phyloP scores from a whole-genome alignment of 2,113 vertebrate genomes.

The Engystomops pustulosus region DNA sequence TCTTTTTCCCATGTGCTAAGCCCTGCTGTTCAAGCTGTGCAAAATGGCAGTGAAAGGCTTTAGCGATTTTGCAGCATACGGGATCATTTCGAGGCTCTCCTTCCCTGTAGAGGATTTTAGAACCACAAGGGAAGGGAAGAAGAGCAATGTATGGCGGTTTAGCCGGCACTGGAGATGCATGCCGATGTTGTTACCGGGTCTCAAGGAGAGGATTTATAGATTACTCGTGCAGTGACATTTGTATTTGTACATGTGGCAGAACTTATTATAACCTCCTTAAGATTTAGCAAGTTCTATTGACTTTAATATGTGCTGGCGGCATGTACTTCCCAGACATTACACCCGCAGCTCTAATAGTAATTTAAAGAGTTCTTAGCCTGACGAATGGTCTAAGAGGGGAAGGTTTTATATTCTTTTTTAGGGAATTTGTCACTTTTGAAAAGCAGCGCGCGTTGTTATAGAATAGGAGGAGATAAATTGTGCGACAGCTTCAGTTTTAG shows the following conservation, averaged over 20 bases:
- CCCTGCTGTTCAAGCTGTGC: conserved; percentile 14
- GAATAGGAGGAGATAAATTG: too few relatives aligned
- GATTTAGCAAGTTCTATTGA: background rate
- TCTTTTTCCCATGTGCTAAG: background rate
- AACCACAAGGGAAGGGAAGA: background rate
- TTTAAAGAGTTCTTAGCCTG: background rate
- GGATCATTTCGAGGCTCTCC: background rate
- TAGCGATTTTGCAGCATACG: conserved; percentile 2
- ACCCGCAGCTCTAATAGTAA: background rate
- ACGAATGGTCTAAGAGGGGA: background rate
- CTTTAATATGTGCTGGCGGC: background rate
- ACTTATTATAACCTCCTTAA: background rate
- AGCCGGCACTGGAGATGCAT: background rate
- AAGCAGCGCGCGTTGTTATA: too few relatives aligned
- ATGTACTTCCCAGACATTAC: background rate
- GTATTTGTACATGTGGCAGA: background rate
- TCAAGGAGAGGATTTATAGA: background rate
- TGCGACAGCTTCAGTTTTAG: too few relatives aligned
- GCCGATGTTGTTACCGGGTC: background rate
- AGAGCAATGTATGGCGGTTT: background rate
- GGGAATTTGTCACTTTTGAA: too few relatives aligned
- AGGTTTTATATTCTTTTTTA: too few relatives aligned
- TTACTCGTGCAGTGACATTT: background rate
- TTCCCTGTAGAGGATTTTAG: background rate
- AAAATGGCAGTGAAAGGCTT: conserved; percentile 15